These are phyloP conservation scores for Haplochromis vanheusdeni DNA, from an alignment of 2,113 vertebrate species.

Conservation along the genomic window DNA sequence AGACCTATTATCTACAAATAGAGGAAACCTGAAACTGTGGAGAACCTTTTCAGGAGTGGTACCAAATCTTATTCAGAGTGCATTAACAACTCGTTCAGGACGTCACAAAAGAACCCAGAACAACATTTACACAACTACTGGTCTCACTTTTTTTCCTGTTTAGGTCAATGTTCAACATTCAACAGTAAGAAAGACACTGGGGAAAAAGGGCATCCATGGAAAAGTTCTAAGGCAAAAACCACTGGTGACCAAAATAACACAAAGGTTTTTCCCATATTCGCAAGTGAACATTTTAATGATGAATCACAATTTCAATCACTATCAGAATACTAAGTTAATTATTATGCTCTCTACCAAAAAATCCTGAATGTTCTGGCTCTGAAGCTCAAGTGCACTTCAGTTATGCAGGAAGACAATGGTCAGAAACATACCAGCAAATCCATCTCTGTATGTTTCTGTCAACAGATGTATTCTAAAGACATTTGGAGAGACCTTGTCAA, in stretches of 20 bases:
- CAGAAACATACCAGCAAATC: neutral
- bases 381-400: neutral
- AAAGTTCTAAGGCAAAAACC: neutral
- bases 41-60: neutral
- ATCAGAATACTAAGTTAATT: neutral
- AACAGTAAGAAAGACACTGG: neutral
- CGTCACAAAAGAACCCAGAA: neutral
- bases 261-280: neutral
- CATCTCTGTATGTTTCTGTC: neutral
- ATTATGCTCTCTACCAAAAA: neutral
- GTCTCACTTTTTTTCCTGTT: neutral
- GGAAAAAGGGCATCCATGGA: neutral
- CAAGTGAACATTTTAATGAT: neutral
- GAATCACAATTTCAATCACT: neutral
- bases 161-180: neutral
- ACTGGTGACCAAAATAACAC: neutral
- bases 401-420: neutral
- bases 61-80: neutral
- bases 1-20: neutral
- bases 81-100: neutral
- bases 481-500: neutral
- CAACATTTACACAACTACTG: neutral
- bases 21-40: neutral
- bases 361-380: neutral
- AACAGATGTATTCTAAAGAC: neutral